Evolutionary conservation across 2,888 invertebrate species (phyloP).

Genomic region (Thecophora atra): DNA sequence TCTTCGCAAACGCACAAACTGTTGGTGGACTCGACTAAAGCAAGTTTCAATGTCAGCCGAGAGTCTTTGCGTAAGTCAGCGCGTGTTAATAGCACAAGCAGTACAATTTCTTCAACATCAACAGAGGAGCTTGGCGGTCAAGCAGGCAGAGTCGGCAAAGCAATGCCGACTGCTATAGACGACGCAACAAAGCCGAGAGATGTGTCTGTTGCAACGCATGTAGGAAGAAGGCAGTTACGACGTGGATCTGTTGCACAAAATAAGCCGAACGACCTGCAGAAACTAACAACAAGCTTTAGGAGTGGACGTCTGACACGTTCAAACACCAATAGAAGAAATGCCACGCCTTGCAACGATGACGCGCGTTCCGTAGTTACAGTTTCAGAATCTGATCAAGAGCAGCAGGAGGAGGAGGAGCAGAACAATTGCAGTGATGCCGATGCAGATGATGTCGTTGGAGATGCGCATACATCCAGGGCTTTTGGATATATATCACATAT

Average conservation of each 20-base stretch:
- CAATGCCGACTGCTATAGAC: conserved; percentile 36
- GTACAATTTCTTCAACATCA: conserved; percentile 62
- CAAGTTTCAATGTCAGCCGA: conserved; percentile 44
- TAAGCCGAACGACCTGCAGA: conserved; percentile 4
- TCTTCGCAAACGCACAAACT: conserved; percentile 43
- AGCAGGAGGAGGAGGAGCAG: conserved; percentile 21
- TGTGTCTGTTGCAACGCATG: conserved; percentile 58
- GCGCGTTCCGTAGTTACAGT: conserved; percentile 40
- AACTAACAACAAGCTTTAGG: neutral
- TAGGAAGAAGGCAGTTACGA: conserved; percentile 39
- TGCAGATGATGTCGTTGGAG: conserved; percentile 54
- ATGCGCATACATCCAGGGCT: conserved; percentile 62
- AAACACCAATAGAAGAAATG: conserved; percentile 24
- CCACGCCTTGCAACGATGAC: neutral
- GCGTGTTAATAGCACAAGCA: conserved; percentile 65
- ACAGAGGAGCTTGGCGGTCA: conserved; percentile 52
- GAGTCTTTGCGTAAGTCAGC: conserved; percentile 61
- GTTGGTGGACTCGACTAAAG: conserved; percentile 38
- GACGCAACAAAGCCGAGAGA: conserved; percentile 39
- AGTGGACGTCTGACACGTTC: conserved; percentile 40
- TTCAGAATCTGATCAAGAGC: conserved; percentile 36
- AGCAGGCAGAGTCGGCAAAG: neutral
- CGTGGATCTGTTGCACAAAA: conserved; percentile 27
- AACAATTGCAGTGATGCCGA: conserved; percentile 38
- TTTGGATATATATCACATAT: conserved; percentile 62